These are phyloP conservation scores for Philopedon plagiatum DNA, from an alignment of 2,888 invertebrate genomes.

Conservation along the genomic window DNA sequence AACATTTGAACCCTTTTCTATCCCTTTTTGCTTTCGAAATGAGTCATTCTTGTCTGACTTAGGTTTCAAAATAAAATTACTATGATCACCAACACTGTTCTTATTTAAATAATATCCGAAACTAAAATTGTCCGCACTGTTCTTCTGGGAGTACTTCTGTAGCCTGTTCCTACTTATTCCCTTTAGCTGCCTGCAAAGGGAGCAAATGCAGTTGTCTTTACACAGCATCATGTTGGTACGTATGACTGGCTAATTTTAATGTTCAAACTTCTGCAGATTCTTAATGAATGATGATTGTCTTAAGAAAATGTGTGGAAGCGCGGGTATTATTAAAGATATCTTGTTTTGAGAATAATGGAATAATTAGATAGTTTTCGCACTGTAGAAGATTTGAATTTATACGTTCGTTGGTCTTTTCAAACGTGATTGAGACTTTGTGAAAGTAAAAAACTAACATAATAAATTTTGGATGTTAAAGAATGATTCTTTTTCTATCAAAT, in stretches of 20 bases:
- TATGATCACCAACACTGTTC: neutral
- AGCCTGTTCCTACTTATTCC: slow-evolving; percentile 62
- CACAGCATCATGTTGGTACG: slow-evolving; percentile 74
- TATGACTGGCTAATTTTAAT: neutral
- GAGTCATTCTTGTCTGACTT: neutral
- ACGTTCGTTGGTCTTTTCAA: too few relatives aligned
- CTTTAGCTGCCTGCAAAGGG: slow-evolving; percentile 81
- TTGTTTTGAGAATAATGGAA: slow-evolving; percentile 43
- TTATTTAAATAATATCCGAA: slow-evolving; percentile 6
- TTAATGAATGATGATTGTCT: slow-evolving; percentile 30
- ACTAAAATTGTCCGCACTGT: slow-evolving; percentile 26
- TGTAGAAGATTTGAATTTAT: neutral
- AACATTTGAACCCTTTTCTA: neutral
- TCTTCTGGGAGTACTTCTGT: slow-evolving; percentile 52
- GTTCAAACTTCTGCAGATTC: slow-evolving; percentile 32
- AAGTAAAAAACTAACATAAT: too few relatives aligned
- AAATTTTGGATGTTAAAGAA: too few relatives aligned
- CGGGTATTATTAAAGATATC: slow-evolving; percentile 39
- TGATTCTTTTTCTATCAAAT: too few relatives aligned
- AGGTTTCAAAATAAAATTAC: neutral
- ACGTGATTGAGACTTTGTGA: too few relatives aligned
- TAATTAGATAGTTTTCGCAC: slow-evolving; percentile 43
- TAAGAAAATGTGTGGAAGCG: slow-evolving; percentile 11
- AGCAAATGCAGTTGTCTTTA: slow-evolving; percentile 81
- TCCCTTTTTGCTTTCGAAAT: neutral